Base-by-base conservation (phyloP, 2,888 invertebrate species). In the Alviniconcha strummeri region DNA sequence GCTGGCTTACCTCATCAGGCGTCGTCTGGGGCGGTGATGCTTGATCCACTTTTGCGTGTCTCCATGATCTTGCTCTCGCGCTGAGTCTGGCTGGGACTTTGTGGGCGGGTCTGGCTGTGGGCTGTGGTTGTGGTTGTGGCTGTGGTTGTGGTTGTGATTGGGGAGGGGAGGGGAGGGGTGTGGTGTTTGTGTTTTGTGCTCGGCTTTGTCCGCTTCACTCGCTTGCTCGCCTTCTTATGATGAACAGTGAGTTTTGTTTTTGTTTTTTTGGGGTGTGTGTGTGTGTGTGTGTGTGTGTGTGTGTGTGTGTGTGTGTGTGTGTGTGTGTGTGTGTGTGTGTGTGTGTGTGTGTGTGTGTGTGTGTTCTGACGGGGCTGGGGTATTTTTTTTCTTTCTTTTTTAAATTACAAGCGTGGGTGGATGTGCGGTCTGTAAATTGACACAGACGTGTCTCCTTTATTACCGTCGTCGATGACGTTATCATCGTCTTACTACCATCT, bases 1-100 rank as follows among this genome's bases (percentile, higher is more conserved):
- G 52, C 15, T 81, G 60, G 80, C 60, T 15, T 80, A 55, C 55
- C 55, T 71, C 67, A n/a, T 80, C 55, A 80, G 64, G 54, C 19
- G 80, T 19, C 80, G 80, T 6, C 15, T 54, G n/a, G 64, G 80
- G 15, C 67, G 60, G 67, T 67, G 76, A 15, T 76, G 76, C 15
- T 74, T 19, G 13, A 9, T 9, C 64, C 1, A 64, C 3, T 13
- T 1, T 64, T 15, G 15, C 64, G 64, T 3, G 64, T 64, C 9
- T 64, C 64, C 15, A 64, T 15, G 9, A 15, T 64, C 15, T 64
- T 36, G 64, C 15, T 64, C 15, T 64, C 15, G 64, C 64, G 55
- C 15, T 15, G 75, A 13, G 5, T 8, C 3, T 13, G n/a, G 17
- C n/a, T 6, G 6, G 17, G 55, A 5, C 9, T 74, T 4, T 52